These are phyloP conservation scores for Drosophila mettleri DNA, from an alignment of 2,888 invertebrate genomes.

Conservation along the genomic window DNA sequence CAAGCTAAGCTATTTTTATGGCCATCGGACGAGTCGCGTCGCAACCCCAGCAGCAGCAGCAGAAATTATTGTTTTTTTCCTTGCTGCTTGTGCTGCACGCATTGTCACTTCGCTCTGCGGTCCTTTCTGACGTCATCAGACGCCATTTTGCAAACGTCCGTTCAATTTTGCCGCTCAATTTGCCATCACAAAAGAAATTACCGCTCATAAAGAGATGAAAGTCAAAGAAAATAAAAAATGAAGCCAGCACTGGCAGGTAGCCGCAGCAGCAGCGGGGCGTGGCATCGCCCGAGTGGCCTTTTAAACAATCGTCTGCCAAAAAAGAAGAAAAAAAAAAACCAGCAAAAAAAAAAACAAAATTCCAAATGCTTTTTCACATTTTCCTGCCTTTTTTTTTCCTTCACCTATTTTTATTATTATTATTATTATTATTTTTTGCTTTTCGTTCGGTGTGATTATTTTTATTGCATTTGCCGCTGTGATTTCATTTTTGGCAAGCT, in stretches of 20 bases:
- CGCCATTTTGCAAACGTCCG: constrained; percentile 44
- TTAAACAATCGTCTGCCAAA: constrained; percentile 50
- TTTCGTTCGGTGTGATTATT: constrained; percentile 21
- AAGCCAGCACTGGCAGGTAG: constrained; percentile 5
- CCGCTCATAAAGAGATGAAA: constrained; percentile 74
- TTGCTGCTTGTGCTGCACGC: not conserved
- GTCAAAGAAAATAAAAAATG: constrained; percentile 13
- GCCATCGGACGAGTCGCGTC: constrained; percentile 31
- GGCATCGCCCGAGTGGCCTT: constrained; percentile 34
- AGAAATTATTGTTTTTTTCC: constrained; percentile 32
- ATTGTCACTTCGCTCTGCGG: constrained; percentile 15
- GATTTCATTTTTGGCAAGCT: constrained; percentile 55
- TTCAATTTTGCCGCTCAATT: constrained; percentile 73
- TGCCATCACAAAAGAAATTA: constrained; percentile 76
- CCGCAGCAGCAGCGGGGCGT: not conserved
- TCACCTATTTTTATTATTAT: constrained; percentile 26
- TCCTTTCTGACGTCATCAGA: constrained; percentile 52
- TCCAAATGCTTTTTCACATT: constrained; percentile 43
- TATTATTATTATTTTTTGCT: not conserved
- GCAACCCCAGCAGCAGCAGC: not conserved
- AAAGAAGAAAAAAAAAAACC: no score
- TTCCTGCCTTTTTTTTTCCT: constrained; percentile 4
- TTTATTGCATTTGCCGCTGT: constrained; percentile 53
- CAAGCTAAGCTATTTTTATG: constrained; percentile 66
- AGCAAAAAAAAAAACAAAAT: constrained; percentile 1